Evolutionary conservation across 2,888 invertebrate genomes (phyloP), one percentile per base, ranked within the genome.

Genomic region (Sclerodermus sp.): DNA sequence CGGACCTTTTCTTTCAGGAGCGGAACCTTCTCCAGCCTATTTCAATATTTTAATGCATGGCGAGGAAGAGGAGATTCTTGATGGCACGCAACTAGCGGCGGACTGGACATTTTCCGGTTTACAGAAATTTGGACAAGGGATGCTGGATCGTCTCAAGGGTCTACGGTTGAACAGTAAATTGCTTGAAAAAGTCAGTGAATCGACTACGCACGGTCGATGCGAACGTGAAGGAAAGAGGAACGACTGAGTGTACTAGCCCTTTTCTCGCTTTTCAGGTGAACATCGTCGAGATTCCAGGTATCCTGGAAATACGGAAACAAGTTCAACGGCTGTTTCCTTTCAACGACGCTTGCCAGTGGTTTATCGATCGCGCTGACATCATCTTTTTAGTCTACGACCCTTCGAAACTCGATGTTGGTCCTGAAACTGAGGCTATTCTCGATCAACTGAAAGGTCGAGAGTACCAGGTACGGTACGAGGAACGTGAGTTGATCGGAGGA

Each of bases 301-400:
- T 96, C 69, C 81, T 96, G 68, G 96, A 96, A 83, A 93, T 93
- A 54, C 86, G 93, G 61, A 93, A 95, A 79, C 93, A 93, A 81
- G 91, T 93, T 44, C 94, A 95, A 44, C 86, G 95, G 45, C 86
- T 93, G 52, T 96, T 96, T 74, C 94, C 96, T 46, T 95, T 95
- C 81, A 95, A 95, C 74, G 95, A 96, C 74, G 96, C 94, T 42
- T 94, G 94, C 75, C 94, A 95, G 79, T 96, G 96, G 96, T 96
- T 96, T 81, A 95, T 96, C 71, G 95, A 96, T 79, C 86, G 95
- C 55, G 95, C 96, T 17, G 95, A 96, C 77, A 91, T 96, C 64
- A 95, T 96, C 75, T 94, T 96, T 81, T 84, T 96, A 49, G 91
- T 96, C 30, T 96, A 96, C 77, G 96, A 96, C 81, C 95, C 96